A percentile compares a stretch with the other conserved stretches of the same genome.
These are phyloP conservation scores for Limnephilus rhombicus DNA, from an alignment of 2,888 invertebrate genomes.

Conservation along the genomic window DNA sequence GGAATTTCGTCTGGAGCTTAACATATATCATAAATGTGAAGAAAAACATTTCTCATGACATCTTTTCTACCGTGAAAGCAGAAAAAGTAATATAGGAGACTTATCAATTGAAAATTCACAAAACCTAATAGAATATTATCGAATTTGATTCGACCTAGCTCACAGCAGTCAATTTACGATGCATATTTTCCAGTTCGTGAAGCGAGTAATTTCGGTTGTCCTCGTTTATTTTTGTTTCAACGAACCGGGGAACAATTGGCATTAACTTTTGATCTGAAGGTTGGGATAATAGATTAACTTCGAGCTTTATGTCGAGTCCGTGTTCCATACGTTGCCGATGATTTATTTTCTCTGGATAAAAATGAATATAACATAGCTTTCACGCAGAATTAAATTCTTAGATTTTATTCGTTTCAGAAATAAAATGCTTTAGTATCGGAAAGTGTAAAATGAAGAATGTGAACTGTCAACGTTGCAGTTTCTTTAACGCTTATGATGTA, in stretches of 20 bases:
- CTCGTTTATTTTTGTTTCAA: background rate
- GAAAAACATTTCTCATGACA: background rate
- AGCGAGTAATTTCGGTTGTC: background rate
- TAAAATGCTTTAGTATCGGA: background rate
- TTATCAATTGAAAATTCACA: background rate
- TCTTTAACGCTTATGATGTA: background rate
- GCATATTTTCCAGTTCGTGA: background rate
- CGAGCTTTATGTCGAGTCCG: background rate
- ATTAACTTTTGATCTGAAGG: background rate
- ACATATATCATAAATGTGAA: background rate
- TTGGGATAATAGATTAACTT: background rate
- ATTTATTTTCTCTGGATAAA: background rate
- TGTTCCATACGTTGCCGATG: background rate
- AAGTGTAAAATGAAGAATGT: background rate
- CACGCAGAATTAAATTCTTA: background rate
- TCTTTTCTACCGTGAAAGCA: background rate
- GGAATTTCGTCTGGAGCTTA: background rate
- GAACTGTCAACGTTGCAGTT: background rate
- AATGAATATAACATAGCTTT: background rate
- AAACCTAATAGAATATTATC: background rate
- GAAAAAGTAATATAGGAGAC: background rate
- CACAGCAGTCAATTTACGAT: conserved; percentile 1
- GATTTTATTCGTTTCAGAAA: background rate
- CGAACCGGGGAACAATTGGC: background rate
- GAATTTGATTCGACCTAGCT: background rate